Evolutionary conservation across 2,888 invertebrate species (phyloP), one percentile per base, ranked within the genome.

Genomic region (Ophion ventricosus): DNA sequence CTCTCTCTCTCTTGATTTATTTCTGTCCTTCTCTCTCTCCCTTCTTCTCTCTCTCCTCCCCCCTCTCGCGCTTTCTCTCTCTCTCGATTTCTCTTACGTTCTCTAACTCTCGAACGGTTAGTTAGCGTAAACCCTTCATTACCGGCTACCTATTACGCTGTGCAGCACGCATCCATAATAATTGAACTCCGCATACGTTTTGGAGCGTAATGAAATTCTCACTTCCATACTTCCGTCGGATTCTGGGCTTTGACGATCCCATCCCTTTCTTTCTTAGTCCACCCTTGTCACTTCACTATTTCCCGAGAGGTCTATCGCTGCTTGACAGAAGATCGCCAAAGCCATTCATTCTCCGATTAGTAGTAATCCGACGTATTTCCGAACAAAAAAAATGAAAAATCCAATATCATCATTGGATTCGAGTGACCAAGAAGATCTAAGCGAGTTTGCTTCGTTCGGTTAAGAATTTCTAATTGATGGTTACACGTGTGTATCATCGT

Each of bases 101-200:
- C 85, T 88, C 66, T 49, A 57, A 77, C 63, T 80, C 61, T 70
- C 69, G 67, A 11, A 40, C 89, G 88, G 90, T 91, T 91, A 87
- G 90, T 91, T 90, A 90, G 90, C 90, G 89, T 85, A 88, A 87
- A 91, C 90, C 90, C 87, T 88, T 90, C 86, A 90, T 91, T 91
- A 90, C 86, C 84, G 20, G 83, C 88, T 89, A 91, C 90, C 87
- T 90, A 91, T 91, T 91, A 90, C 90, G 88, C 88, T 87, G 90
- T 85, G n/a, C 69, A 29, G 49, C 63, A 74, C 66, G 59, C 75
- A 73, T 66, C 64, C 26, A 54, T 54, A 5, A 64, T 66, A 14
- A 29, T 56, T 54, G 17, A 63, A 59, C 29, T 64, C 20, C 8
- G 35, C 7, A 35, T 35, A 35, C 35, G 7, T 35, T 35, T 35